Base-by-base conservation (phyloP, 2,113 vertebrate species). In the Morone chrysops region DNA sequence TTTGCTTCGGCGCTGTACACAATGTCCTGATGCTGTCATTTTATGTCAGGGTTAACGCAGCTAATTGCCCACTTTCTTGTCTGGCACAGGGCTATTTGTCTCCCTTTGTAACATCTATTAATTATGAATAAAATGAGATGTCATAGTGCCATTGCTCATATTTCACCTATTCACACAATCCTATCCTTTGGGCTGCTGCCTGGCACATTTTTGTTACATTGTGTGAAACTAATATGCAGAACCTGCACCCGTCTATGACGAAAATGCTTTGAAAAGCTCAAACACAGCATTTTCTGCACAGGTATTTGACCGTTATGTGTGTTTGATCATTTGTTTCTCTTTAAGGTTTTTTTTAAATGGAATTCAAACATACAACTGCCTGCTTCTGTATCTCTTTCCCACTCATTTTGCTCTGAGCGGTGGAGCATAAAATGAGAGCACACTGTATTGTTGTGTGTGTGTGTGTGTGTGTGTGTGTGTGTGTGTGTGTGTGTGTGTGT, bases 331-430 rank as follows among this genome's bases (percentile, higher is more conserved):
- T 62, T 81, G 59, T 78, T 67, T 76, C 76, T 83, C 73, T 70
- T 56, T 1, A 84, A 83, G 68, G 70, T 61, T 9, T 82, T 89
- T 80, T 83, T 74, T 47, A 78, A 86, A 85, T 81, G 56, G 53
- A 80, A 90, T 79, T 78, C 73, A 71, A 31, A 78, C 75, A 83
- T 83, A 68, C 60, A 82, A 85, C 77, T 78, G 56, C 70, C 54
- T 16, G 56, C 61, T 77, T 69, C 68, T 84, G 77, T 81, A 70
- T 88, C 78, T 89, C 69, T 87, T 87, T 84, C 80, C 83, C 81
- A 90, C 86, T 90, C 81, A 72, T 87, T 89, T 88, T 75, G 72
- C 86, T 81, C 72, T 78, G 74, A 81, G 90, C 70, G 8, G 54
- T 84, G 70, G 63, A 90, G 83, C 80, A 87, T 72, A 90, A 90